Conservation (phyloP, 30 jellyfish, hydroid and myxozoan species). For the Aurelia sp. region DNA sequence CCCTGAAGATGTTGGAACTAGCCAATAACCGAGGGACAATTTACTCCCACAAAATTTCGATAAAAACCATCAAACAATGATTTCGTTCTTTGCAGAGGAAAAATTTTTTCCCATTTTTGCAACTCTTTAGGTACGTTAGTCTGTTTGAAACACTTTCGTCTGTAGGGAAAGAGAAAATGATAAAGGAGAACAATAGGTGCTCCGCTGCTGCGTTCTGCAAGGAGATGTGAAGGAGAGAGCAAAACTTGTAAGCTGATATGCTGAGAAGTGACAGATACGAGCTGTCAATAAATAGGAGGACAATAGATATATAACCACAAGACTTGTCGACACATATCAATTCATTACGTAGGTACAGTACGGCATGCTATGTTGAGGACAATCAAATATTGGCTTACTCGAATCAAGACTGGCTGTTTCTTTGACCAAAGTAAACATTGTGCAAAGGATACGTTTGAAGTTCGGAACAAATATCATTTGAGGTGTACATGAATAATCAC, state of each 20-base stretch:
- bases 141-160: too few relatives aligned
- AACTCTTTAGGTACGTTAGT: too few relatives aligned
- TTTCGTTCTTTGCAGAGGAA: too few relatives aligned
- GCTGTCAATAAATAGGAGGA: slow-evolving; percentile 48
- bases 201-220: neutral
- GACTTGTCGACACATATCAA: slow-evolving; percentile 42
- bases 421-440: slow-evolving; percentile 31
- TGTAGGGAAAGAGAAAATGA: too few relatives aligned
- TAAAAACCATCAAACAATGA: too few relatives aligned
- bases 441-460: slow-evolving; percentile 5
- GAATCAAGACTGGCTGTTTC: slow-evolving; percentile 11
- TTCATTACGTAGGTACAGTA: slow-evolving; percentile 28
- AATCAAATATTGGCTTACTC: slow-evolving; percentile 3
- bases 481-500: slow-evolving; percentile 20
- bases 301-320: slow-evolving; percentile 51
- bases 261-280: slow-evolving; percentile 36
- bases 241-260: slow-evolving; percentile 24
- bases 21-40: too few relatives aligned
- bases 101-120: too few relatives aligned
- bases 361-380: neutral
- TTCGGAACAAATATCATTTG: slow-evolving; percentile 68
- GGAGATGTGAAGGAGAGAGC: neutral
- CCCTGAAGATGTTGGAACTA: too few relatives aligned
- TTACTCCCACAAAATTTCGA: too few relatives aligned
- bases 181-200: too few relatives aligned